Percentiles rank a stretch among this genome's conserved stretches.
These are phyloP conservation scores for Eudemis profundana DNA, from an alignment of 2,888 invertebrate species.

Conservation along the genomic window DNA sequence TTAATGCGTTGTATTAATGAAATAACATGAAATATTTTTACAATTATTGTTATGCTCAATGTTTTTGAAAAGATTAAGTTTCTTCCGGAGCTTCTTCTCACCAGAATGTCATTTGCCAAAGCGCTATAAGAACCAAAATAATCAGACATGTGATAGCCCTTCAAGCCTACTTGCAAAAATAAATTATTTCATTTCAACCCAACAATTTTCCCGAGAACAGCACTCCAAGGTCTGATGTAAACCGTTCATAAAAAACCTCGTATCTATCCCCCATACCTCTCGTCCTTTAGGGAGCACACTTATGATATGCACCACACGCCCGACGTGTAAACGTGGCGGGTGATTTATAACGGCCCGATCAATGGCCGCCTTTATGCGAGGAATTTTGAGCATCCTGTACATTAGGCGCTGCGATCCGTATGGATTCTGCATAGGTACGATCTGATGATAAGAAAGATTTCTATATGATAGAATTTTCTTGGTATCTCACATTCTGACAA, in stretches of 20 bases:
- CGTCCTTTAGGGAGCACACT: slow-evolving; percentile 14
- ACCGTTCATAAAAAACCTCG: background rate
- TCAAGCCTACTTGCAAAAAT: no score
- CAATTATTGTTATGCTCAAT: no score
- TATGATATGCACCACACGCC: slow-evolving; percentile 43
- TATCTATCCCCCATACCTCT: background rate
- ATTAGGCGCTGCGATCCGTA: slow-evolving; percentile 39
- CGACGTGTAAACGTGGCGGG: slow-evolving; percentile 60
- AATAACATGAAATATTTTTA: no score
- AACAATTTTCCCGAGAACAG: no score
- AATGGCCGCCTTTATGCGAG: slow-evolving; percentile 60
- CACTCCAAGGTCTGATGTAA: background rate
- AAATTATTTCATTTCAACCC: no score
- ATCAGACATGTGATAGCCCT: no score
- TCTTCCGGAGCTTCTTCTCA: no score
- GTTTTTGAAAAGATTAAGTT: no score
- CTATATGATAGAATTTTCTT: slow-evolving; percentile 13
- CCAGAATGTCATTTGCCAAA: no score
- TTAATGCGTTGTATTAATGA: no score
- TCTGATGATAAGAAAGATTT: slow-evolving; percentile 24
- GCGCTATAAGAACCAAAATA: no score
- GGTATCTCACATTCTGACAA: background rate
- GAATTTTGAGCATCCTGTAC: slow-evolving; percentile 50
- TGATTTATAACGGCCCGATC: slow-evolving; percentile 68
- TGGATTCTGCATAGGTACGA: slow-evolving; percentile 27